A percentile compares a stretch with the other conserved stretches of the same genome.
Evolutionary conservation across 2,888 invertebrate genomes (phyloP).

Genomic region (Exephanes ischioxanthus): DNA sequence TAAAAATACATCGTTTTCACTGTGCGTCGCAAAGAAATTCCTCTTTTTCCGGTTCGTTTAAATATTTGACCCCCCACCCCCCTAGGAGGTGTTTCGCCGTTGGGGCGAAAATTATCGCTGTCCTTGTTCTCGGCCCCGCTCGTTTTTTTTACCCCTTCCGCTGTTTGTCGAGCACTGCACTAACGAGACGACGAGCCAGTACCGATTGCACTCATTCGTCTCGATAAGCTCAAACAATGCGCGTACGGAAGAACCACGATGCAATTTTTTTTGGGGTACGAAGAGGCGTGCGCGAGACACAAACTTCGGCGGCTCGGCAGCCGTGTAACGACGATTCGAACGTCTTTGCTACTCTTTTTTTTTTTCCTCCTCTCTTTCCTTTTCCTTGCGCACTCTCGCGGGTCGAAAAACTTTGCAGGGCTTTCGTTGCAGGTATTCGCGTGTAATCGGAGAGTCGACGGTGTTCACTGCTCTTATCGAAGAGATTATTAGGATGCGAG

Average conservation of each 20-base stretch:
- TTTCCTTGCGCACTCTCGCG: constrained; percentile 11
- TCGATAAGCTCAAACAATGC: neutral
- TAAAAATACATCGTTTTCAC: constrained; percentile 3
- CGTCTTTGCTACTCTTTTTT: constrained; percentile 4
- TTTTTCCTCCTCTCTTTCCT: neutral
- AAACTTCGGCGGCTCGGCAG: constrained; percentile 1
- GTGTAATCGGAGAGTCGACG: neutral
- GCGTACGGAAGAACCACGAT: neutral
- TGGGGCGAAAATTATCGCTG: constrained; percentile 16
- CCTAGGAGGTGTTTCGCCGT: constrained; percentile 17
- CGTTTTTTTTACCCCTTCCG: constrained; percentile 20
- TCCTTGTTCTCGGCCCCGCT: constrained; percentile 1
- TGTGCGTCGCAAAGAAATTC: neutral
- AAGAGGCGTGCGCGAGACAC: neutral
- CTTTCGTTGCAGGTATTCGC: neutral
- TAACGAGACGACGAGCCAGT: neutral
- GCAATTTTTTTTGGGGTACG: neutral
- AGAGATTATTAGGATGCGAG: constrained; percentile 34
- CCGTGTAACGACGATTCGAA: constrained; percentile 8
- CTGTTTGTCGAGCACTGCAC: constrained; percentile 2
- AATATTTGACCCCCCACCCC: neutral
- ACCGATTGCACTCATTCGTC: constrained; percentile 1
- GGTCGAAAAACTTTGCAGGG: constrained; percentile 15
- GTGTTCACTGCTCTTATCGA: constrained; percentile 15
- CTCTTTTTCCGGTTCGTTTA: neutral